These are phyloP conservation scores for Aphelenchoides avenae DNA, from an alignment of 1,140 invertebrate species.

Conservation along the genomic window DNA sequence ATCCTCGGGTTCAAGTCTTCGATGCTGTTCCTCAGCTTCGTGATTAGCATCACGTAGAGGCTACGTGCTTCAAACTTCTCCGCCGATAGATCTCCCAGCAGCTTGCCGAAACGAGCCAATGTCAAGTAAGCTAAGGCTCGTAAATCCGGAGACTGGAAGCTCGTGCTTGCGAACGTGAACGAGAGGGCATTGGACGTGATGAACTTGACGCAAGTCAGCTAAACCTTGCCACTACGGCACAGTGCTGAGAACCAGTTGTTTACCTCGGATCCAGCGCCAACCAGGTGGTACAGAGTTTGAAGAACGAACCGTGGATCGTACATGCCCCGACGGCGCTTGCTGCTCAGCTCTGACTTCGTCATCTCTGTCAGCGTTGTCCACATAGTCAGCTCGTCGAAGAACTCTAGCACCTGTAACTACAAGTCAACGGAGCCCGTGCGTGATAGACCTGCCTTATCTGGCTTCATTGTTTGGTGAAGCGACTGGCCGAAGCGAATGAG, in stretches of 20 bases:
- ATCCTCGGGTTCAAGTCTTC: conserved; percentile 31
- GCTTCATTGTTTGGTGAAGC: conserved; percentile 17
- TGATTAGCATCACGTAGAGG: conserved; percentile 34
- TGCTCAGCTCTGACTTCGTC: conserved; percentile 12
- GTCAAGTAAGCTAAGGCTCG: conserved; percentile 37
- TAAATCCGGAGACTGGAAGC: conserved; percentile 30
- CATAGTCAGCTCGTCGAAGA: conserved; percentile 33
- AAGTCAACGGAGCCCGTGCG: background rate
- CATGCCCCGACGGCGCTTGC: conserved; percentile 8
- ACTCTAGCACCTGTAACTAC: conserved; percentile 28
- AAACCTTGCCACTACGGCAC: conserved; percentile 7
- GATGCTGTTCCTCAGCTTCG: conserved; percentile 47
- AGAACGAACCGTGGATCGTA: conserved; percentile 45
- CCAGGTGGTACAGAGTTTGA: conserved; percentile 28
- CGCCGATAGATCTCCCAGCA: conserved; percentile 32
- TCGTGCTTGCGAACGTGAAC: conserved; percentile 43
- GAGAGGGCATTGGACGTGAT: conserved; percentile 39
- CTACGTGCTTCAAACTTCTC: conserved; percentile 42
- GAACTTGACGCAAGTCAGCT: conserved; percentile 38
- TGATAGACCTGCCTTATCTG: conserved; percentile 12
- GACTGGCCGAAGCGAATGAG: conserved; percentile 22
- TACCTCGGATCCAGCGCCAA: conserved; percentile 42
- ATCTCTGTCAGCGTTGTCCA: conserved; percentile 28
- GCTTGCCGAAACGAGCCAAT: conserved; percentile 21
- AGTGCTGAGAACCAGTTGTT: conserved; percentile 6